Percentiles rank a stretch among this genome's conserved stretches.
Evolutionary conservation across 2,888 invertebrate genomes (phyloP).

Genomic region (Mystacides longicornis): DNA sequence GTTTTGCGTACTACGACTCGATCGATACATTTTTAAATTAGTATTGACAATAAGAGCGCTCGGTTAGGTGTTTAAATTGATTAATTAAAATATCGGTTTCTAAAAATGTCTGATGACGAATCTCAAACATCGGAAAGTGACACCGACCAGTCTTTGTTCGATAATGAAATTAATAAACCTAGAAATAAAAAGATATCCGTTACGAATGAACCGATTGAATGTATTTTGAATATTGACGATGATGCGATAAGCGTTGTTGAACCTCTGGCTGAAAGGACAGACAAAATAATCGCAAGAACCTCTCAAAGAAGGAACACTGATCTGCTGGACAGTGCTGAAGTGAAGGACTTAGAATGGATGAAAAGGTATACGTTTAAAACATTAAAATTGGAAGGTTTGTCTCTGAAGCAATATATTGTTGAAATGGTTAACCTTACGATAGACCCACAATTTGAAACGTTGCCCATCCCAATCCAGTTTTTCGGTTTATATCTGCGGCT

Average conservation of each 20-base stretch:
- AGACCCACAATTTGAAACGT: too few species aligned
- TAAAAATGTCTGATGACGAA: neutral
- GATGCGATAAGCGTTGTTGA: neutral
- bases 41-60: too few species aligned
- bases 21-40: too few species aligned
- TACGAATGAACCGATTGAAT: neutral
- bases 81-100: neutral
- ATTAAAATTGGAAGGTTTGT: too few species aligned
- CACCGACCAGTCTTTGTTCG: neutral
- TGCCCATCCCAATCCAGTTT: too few species aligned
- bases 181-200: neutral
- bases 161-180: neutral
- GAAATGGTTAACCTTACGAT: too few species aligned
- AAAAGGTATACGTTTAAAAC: slow-evolving; percentile 33
- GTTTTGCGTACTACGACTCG: too few species aligned
- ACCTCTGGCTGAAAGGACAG: neutral
- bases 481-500: too few species aligned
- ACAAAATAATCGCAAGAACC: neutral
- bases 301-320: slow-evolving; percentile 36
- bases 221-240: neutral
- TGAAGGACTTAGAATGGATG: slow-evolving; percentile 36
- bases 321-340: slow-evolving; percentile 41
- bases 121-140: neutral
- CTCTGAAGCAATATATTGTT: too few species aligned
- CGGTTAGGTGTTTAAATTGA: neutral